These are phyloP conservation scores for Scelioninae gen. 1 DNA, from an alignment of 2,888 invertebrate species.

Conservation along the genomic window DNA sequence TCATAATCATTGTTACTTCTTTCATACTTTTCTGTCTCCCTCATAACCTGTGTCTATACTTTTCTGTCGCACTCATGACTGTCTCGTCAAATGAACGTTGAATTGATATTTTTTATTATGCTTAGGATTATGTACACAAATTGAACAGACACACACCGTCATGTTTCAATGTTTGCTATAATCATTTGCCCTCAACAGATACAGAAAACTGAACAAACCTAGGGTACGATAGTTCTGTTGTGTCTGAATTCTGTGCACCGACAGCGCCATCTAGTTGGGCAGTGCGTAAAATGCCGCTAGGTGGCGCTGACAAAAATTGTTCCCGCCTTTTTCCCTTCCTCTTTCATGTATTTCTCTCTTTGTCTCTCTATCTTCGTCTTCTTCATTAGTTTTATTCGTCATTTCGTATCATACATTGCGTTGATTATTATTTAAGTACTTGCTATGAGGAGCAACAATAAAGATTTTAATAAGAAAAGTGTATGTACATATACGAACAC, in stretches of 20 bases:
- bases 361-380: slow-evolving; percentile 6
- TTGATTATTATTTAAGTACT: slow-evolving; percentile 81
- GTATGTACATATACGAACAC: slow-evolving; percentile 67
- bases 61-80: no score
- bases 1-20: slow-evolving; percentile 56
- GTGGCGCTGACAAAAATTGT: background rate
- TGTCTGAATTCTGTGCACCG: background rate
- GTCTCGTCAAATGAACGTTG: no score
- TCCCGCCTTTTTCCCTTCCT: background rate
- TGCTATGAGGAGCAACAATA: slow-evolving; percentile 79
- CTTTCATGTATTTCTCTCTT: background rate
- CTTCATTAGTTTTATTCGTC: slow-evolving; percentile 70
- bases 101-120: no score
- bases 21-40: slow-evolving; percentile 24
- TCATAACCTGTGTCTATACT: no score
- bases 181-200: no score
- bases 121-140: no score
- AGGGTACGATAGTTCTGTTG: slow-evolving; percentile 40
- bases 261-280: slow-evolving; percentile 17
- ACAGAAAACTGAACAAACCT: slow-evolving; percentile 29
- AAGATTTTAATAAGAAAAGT: slow-evolving; percentile 80
- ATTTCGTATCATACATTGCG: slow-evolving; percentile 67
- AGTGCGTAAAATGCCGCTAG: slow-evolving; percentile 2
- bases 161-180: slow-evolving; percentile 42
- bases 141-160: slow-evolving; percentile 34